These are phyloP conservation scores for Pimephales promelas DNA, from an alignment of 2,113 vertebrate species.

Conservation along the genomic window DNA sequence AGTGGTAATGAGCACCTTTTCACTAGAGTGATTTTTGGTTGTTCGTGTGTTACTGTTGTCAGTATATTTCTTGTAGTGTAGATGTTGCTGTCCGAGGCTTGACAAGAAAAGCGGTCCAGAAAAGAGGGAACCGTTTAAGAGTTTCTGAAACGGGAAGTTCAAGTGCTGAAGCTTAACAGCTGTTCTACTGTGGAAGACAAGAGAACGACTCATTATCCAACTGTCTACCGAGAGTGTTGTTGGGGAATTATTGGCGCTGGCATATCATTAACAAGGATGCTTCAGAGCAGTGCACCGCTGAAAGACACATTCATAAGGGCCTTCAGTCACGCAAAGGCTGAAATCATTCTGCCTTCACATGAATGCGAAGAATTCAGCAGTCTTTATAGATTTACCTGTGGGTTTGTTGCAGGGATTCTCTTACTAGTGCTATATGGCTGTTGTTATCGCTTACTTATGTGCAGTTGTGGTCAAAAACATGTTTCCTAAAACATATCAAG, in stretches of 20 bases:
- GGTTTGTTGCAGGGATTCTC: background rate
- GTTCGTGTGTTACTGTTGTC: slow-evolving; percentile 24
- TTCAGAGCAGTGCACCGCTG: slow-evolving; percentile 23
- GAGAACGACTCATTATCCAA: slow-evolving; percentile 37
- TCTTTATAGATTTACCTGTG: background rate
- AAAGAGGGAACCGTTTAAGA: slow-evolving; percentile 16
- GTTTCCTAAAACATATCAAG: too few species aligned
- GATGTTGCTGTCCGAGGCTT: slow-evolving; percentile 28
- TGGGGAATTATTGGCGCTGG: slow-evolving; percentile 45
- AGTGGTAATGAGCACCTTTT: slow-evolving; percentile 29
- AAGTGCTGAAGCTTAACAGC: slow-evolving; percentile 38
- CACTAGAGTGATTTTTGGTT: slow-evolving; percentile 37
- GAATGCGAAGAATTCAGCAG: background rate
- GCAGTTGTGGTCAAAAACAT: background rate
- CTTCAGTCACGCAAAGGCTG: background rate
- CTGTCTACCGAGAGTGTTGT: slow-evolving; percentile 36
- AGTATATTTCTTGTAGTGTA: slow-evolving; percentile 36
- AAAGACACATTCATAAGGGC: slow-evolving; percentile 26
- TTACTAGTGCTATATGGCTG: background rate
- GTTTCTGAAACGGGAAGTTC: slow-evolving; percentile 36
- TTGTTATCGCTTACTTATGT: background rate
- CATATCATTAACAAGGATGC: slow-evolving; percentile 44
- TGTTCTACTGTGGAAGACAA: slow-evolving; percentile 18
- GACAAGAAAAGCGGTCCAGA: slow-evolving; percentile 30
- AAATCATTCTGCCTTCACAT: background rate